Evolutionary conservation across 2,113 vertebrate species (phyloP).

Genomic region (Notothenia coriiceps): DNA sequence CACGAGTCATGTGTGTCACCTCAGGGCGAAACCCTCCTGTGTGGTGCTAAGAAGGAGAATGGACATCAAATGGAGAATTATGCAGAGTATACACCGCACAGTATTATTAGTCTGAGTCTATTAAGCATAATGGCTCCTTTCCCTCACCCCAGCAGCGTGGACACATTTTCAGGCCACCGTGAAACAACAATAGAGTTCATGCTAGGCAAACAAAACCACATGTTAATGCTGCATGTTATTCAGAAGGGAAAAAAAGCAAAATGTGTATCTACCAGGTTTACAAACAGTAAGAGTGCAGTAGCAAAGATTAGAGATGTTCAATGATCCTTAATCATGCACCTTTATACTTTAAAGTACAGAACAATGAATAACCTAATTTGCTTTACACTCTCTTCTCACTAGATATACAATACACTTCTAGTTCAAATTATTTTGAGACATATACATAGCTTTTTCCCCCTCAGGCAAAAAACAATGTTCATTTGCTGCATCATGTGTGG

Average conservation of each 20-base stretch:
- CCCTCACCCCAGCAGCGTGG: constrained; percentile 43
- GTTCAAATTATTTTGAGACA: constrained; percentile 30
- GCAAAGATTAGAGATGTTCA: not conserved
- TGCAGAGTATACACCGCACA: constrained; percentile 37
- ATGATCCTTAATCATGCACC: not conserved
- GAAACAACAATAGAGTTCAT: constrained; percentile 36
- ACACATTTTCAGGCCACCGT: constrained; percentile 31
- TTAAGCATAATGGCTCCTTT: constrained; percentile 61
- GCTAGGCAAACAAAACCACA: constrained; percentile 40
- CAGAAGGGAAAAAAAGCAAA: constrained; percentile 15
- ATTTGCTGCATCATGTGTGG: constrained; percentile 76
- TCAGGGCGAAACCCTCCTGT: constrained; percentile 42
- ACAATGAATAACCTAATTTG: constrained; percentile 13
- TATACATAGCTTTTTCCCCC: constrained; percentile 25
- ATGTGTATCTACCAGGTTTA: constrained; percentile 14
- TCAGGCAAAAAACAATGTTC: constrained; percentile 64
- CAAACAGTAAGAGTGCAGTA: constrained; percentile 22
- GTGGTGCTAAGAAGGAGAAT: constrained; percentile 40
- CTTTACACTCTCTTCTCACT: constrained; percentile 11
- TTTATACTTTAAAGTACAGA: constrained; percentile 27
- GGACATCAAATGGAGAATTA: constrained; percentile 56
- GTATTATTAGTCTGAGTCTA: constrained; percentile 59
- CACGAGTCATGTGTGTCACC: constrained; percentile 40
- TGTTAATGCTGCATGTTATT: constrained; percentile 18
- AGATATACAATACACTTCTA: constrained; percentile 27